These are phyloP conservation scores for Leptinotarsa juncta DNA, from an alignment of 2,888 invertebrate genomes.

Conservation along the genomic window DNA sequence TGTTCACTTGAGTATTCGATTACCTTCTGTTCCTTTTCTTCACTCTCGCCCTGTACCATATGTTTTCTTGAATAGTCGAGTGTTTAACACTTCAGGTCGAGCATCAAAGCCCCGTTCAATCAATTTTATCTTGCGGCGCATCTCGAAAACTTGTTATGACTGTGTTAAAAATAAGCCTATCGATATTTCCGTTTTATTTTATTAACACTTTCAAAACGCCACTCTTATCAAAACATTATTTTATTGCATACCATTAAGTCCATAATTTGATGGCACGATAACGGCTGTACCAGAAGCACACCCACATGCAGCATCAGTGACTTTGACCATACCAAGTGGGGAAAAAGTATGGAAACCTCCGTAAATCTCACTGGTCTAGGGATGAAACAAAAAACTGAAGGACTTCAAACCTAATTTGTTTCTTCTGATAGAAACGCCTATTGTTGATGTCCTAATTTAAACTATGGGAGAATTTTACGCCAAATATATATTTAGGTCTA, in stretches of 20 bases:
- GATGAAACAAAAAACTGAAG: too few species aligned
- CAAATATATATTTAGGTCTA: too few species aligned
- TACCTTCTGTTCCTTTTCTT: conserved; percentile 4
- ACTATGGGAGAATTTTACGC: too few species aligned
- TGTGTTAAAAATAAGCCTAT: conserved; percentile 20
- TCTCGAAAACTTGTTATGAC: conserved; percentile 22
- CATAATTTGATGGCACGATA: conserved; percentile 29
- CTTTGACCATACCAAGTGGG: too few species aligned
- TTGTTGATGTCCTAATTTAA: too few species aligned
- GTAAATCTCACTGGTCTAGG: too few species aligned
- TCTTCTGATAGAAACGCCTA: too few species aligned
- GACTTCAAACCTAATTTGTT: too few species aligned
- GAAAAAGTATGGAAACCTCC: too few species aligned
- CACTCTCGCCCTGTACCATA: not conserved
- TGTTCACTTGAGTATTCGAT: not conserved
- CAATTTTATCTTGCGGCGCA: not conserved
- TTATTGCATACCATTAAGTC: conserved; percentile 21
- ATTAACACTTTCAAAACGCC: conserved; percentile 31
- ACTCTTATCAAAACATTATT: conserved; percentile 32
- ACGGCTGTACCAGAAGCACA: conserved; percentile 19
- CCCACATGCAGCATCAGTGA: not conserved
- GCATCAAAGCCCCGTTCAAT: conserved; percentile 14
- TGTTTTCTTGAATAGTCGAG: conserved; percentile 7
- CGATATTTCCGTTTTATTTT: conserved; percentile 29
- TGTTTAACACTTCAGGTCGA: conserved; percentile 18